phyloP scores from a whole-genome alignment of 1,140 invertebrate species.

The Calliphora vicina region DNA sequence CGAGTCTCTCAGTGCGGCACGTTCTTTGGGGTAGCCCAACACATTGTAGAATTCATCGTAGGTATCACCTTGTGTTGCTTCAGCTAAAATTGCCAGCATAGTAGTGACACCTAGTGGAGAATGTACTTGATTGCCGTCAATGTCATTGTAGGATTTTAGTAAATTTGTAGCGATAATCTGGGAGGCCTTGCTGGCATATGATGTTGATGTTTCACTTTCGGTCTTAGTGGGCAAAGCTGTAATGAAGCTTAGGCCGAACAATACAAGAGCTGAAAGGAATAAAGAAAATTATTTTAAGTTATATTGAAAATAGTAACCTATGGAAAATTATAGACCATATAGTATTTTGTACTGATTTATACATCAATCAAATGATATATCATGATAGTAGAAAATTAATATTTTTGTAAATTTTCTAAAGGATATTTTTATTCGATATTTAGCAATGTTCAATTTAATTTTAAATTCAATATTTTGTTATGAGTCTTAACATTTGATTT shows the following conservation, averaged over 20 bases:
- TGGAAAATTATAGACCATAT: too few species aligned
- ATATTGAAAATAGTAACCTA: too few species aligned
- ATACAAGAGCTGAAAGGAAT: constrained; percentile 1
- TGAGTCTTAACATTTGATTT: too few species aligned
- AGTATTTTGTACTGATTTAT: too few species aligned
- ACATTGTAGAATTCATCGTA: constrained; percentile 66
- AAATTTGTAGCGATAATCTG: constrained; percentile 58
- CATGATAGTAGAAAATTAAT: too few species aligned
- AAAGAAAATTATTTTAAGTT: not conserved
- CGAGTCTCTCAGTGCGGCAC: constrained; percentile 47
- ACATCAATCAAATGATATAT: too few species aligned
- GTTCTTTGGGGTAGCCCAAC: constrained; percentile 67
- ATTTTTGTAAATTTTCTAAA: too few species aligned
- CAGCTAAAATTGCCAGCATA: constrained; percentile 69
- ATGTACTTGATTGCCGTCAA: constrained; percentile 70
- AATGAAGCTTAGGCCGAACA: not conserved
- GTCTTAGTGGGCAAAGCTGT: constrained; percentile 31
- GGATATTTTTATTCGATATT: too few species aligned
- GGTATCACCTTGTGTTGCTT: constrained; percentile 69
- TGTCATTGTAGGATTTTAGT: constrained; percentile 63
- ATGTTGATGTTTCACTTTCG: not conserved
- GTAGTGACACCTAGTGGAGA: constrained; percentile 70
- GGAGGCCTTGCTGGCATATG: constrained; percentile 51
- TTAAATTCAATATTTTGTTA: too few species aligned
- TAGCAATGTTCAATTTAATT: too few species aligned